Conservation (phyloP, 2,888 invertebrate species). For the Ashinkailepas kermadecensis region DNA sequence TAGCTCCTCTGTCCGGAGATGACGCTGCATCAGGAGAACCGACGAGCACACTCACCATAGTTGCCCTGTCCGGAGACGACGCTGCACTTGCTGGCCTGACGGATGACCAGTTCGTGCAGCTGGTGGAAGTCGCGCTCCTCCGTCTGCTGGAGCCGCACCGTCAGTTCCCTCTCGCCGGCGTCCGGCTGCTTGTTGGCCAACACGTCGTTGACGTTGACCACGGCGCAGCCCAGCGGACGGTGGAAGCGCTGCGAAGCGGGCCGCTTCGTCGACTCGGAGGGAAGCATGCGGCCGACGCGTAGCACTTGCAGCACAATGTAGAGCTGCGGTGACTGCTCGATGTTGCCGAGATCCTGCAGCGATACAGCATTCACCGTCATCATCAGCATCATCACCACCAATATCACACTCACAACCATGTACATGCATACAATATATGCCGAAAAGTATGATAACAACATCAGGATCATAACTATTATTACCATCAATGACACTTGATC, state of each 20-base stretch:
- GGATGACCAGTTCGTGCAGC: slow-evolving; percentile 81
- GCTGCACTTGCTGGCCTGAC: slow-evolving; percentile 62
- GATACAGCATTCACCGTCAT: too few species aligned
- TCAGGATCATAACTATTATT: too few species aligned
- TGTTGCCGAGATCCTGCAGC: slow-evolving; percentile 65
- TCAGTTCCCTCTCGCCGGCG: slow-evolving; percentile 31
- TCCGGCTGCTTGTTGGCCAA: slow-evolving; percentile 22
- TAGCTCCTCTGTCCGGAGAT: slow-evolving; percentile 26
- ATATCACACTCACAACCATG: too few species aligned
- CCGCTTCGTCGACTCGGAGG: slow-evolving; percentile 54
- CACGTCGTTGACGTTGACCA: slow-evolving; percentile 61
- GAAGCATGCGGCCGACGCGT: slow-evolving; percentile 76
- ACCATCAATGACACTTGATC: too few species aligned
- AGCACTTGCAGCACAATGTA: slow-evolving; percentile 85
- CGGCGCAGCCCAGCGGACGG: slow-evolving; percentile 76
- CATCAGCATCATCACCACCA: too few species aligned
- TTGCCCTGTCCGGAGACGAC: slow-evolving; percentile 73
- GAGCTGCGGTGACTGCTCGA: slow-evolving; percentile 74
- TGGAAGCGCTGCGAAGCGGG: slow-evolving; percentile 41
- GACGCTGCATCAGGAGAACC: neutral
- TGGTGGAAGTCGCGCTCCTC: slow-evolving; percentile 78
- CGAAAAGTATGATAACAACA: too few species aligned
- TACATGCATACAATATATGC: too few species aligned
- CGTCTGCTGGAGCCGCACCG: slow-evolving; percentile 53
- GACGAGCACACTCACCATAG: slow-evolving; percentile 53